Evolutionary conservation across 2,113 vertebrate species (phyloP).

Genomic region (Sylvia atricapilla): DNA sequence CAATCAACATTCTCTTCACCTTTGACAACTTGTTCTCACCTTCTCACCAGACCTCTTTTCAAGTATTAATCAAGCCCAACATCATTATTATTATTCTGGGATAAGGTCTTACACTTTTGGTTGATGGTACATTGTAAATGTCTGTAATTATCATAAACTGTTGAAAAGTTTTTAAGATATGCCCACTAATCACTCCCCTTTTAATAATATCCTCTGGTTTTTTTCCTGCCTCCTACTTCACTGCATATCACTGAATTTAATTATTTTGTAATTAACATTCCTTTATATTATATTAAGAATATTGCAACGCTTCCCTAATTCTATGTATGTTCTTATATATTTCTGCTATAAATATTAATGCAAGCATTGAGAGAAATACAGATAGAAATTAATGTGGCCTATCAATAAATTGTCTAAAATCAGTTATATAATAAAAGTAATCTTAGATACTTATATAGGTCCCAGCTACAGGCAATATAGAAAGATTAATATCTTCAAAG

Average conservation of each 20-base stretch:
- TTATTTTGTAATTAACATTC: rapidly evolving
- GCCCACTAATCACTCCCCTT: neutral
- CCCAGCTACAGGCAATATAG: neutral
- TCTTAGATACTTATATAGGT: neutral
- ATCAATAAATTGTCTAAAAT: neutral
- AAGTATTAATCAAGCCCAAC: neutral
- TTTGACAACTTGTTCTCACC: neutral
- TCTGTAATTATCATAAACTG: neutral
- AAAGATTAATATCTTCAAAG: neutral
- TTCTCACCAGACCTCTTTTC: neutral
- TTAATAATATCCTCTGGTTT: neutral
- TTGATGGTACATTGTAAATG: neutral
- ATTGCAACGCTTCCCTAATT: neutral
- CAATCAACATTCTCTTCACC: neutral
- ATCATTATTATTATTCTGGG: neutral
- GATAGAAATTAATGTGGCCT: neutral
- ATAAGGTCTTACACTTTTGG: neutral
- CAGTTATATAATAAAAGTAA: neutral
- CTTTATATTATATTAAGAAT: neutral
- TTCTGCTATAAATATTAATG: neutral
- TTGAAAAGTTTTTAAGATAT: neutral
- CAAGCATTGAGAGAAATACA: neutral
- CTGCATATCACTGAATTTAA: neutral
- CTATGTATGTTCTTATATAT: neutral
- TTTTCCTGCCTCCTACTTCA: neutral